phyloP scores from a whole-genome alignment of 2,113 vertebrate species.

The pig (Sus scrofa) region DNA sequence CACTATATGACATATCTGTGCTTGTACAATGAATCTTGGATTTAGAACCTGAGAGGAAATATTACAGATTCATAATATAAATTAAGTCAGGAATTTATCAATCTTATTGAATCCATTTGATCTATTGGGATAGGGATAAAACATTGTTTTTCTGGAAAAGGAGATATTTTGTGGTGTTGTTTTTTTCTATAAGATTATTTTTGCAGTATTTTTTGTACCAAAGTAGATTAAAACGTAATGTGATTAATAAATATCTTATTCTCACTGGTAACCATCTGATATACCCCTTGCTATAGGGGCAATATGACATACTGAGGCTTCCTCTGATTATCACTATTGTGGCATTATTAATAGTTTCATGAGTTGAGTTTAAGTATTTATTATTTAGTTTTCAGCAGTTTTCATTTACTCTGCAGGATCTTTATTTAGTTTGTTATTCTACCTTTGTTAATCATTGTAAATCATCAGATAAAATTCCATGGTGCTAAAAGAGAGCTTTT shows the following conservation, averaged over 20 bases:
- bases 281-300: not conserved
- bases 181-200: not conserved
- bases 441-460: not conserved
- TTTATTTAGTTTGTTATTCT: constrained; percentile 17
- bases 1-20: not conserved
- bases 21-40: not conserved
- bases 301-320: not conserved
- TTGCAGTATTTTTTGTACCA: not conserved
- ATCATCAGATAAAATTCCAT: not conserved
- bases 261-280: not conserved
- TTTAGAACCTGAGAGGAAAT: not conserved
- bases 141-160: not conserved
- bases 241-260: not conserved
- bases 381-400: not conserved
- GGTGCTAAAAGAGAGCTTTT: not conserved
- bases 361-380: not conserved
- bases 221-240: not conserved
- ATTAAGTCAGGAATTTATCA: not conserved
- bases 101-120: not conserved
- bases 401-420: not conserved
- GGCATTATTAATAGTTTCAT: not conserved
- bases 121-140: not conserved
- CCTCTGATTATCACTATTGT: not conserved
- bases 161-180: no score
- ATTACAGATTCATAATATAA: not conserved